Percentiles rank a stretch among this genome's conserved stretches.
Evolutionary conservation across 2,888 invertebrate genomes (phyloP).

Genomic region (Alsophila aescularia): DNA sequence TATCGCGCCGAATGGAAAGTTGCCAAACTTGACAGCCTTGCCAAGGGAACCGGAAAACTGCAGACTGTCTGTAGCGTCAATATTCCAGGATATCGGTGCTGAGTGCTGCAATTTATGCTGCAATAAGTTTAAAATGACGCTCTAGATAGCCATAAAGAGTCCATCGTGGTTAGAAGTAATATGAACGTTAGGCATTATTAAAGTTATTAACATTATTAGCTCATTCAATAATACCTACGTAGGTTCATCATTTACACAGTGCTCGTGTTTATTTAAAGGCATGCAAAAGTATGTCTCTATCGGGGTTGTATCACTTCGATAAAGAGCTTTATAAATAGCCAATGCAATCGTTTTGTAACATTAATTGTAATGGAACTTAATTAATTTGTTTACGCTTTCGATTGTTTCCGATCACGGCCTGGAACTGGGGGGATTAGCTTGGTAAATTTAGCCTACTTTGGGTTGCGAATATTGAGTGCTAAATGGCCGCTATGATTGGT

Average conservation of each 20-base stretch:
- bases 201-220: neutral
- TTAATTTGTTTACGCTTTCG: slow-evolving; percentile 53
- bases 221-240: neutral
- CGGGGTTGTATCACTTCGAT: slow-evolving; percentile 18
- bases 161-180: no score
- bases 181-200: neutral
- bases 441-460: slow-evolving; percentile 1
- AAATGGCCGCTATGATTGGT: neutral
- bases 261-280: slow-evolving; percentile 10
- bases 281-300: slow-evolving; percentile 12
- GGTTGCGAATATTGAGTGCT: neutral
- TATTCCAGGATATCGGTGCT: slow-evolving; percentile 1
- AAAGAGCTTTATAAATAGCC: slow-evolving; percentile 38
- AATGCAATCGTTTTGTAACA: slow-evolving; percentile 25
- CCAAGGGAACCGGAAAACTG: slow-evolving; percentile 10
- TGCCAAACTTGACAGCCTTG: slow-evolving; percentile 36
- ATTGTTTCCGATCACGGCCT: slow-evolving; percentile 20
- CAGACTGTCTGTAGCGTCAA: slow-evolving; percentile 1
- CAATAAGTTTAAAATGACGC: neutral
- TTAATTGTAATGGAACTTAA: slow-evolving; percentile 27
- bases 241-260: neutral
- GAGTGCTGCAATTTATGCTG: neutral
- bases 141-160: neutral
- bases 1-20: slow-evolving; percentile 29
- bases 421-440: neutral